These are phyloP conservation scores for Seriola aureovittata DNA, from an alignment of 2,113 vertebrate species.

Conservation along the genomic window DNA sequence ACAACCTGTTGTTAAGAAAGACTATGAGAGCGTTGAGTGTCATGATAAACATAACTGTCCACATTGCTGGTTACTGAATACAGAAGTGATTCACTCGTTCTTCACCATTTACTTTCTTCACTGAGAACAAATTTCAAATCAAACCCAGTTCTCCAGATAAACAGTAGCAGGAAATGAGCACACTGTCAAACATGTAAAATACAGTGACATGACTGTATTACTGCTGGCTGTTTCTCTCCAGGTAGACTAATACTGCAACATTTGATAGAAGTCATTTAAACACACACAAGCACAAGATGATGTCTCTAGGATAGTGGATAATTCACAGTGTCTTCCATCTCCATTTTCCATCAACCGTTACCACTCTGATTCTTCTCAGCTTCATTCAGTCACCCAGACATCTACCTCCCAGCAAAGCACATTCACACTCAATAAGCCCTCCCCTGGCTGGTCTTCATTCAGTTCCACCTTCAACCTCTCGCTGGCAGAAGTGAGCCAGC, in stretches of 20 bases:
- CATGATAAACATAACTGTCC: slow-evolving; percentile 29
- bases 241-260: slow-evolving; percentile 50
- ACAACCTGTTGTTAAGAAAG: slow-evolving; percentile 30
- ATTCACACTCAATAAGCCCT: slow-evolving; percentile 80
- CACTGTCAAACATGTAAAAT: slow-evolving; percentile 32
- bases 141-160: slow-evolving; percentile 28
- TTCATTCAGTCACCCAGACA: slow-evolving; percentile 75
- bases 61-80: slow-evolving; percentile 27
- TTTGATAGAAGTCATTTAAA: slow-evolving; percentile 22
- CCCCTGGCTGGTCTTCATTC: slow-evolving; percentile 80
- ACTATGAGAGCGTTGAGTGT: slow-evolving; percentile 26
- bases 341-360: slow-evolving; percentile 34
- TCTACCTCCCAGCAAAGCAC: slow-evolving; percentile 63
- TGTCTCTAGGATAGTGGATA: slow-evolving; percentile 24
- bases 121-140: slow-evolving; percentile 38
- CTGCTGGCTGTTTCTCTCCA: slow-evolving; percentile 38
- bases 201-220: slow-evolving; percentile 32
- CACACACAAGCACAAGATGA: slow-evolving; percentile 30
- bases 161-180: slow-evolving; percentile 35
- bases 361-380: slow-evolving; percentile 16
- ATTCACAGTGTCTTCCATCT: slow-evolving; percentile 66
- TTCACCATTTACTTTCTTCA: slow-evolving; percentile 42
- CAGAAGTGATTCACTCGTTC: slow-evolving; percentile 28
- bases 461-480: slow-evolving; percentile 87
- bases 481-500: slow-evolving; percentile 90